Percentiles rank a stretch among this genome's conserved stretches.
Evolutionary conservation across 2,888 invertebrate genomes (phyloP).

Genomic region (Drosophila testacea): DNA sequence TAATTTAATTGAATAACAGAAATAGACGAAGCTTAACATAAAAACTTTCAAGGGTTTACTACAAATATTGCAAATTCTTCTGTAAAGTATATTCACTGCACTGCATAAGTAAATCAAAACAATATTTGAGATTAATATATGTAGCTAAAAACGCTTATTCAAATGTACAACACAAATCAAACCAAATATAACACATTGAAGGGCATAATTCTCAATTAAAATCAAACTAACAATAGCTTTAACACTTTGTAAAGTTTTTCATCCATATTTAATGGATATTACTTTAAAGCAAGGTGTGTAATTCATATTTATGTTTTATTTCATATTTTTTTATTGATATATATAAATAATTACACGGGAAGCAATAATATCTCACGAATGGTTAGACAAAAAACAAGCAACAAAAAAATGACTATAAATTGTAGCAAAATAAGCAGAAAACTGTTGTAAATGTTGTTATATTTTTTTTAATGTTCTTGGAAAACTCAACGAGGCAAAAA

Average conservation of each 20-base stretch:
- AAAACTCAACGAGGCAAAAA: constrained; percentile 10
- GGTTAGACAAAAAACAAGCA: constrained; percentile 3
- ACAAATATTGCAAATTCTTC: too few relatives aligned
- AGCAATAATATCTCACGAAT: constrained; percentile 4
- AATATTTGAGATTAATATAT: too few relatives aligned
- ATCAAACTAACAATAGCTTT: too few relatives aligned
- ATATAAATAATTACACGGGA: not conserved
- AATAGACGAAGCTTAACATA: not conserved
- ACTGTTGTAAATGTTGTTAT: not conserved
- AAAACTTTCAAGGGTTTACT: not conserved
- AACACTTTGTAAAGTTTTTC: not conserved
- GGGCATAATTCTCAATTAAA: not conserved
- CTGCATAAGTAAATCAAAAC: too few relatives aligned
- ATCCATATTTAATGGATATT: not conserved
- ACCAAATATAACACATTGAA: too few relatives aligned
- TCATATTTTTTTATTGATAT: not conserved
- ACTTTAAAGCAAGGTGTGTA: not conserved
- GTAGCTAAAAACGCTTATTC: too few relatives aligned
- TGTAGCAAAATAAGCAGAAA: constrained; percentile 13
- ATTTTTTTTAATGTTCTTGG: not conserved
- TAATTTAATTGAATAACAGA: constrained; percentile 10
- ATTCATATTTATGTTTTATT: not conserved
- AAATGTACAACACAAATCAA: too few relatives aligned
- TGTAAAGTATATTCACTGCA: too few relatives aligned
- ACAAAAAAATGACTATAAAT: constrained; percentile 18